phyloP scores from a whole-genome alignment of 2,797 vertebrate genomes.

The Chelidonichthys spinosus region DNA sequence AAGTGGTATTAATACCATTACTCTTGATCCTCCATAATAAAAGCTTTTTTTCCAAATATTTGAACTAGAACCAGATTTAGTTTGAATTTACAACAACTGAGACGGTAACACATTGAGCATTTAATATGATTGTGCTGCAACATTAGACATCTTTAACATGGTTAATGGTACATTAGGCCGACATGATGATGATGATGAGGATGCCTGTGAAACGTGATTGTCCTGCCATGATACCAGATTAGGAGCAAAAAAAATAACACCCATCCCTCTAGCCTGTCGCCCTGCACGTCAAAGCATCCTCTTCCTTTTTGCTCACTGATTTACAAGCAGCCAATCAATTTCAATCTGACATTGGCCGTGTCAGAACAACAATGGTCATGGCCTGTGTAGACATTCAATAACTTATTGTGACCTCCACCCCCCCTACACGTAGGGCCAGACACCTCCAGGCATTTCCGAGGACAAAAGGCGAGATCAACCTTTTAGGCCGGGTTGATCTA shows the following conservation, averaged over 20 bases:
- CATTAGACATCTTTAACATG: not conserved
- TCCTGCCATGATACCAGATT: conserved; percentile 19
- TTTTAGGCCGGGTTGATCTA: conserved; percentile 75
- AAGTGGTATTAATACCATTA: conserved; percentile 22
- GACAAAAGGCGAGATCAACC: conserved; percentile 80
- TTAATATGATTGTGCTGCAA: not conserved
- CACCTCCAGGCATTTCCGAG: conserved; percentile 75
- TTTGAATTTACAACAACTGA: not conserved
- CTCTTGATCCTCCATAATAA: conserved; percentile 23
- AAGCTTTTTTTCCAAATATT: conserved; percentile 10
- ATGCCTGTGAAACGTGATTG: not conserved
- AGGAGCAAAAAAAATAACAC: conserved; percentile 29
- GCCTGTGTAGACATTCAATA: conserved; percentile 73
- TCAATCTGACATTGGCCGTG: conserved; percentile 77
- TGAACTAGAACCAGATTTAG: not conserved
- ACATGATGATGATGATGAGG: conserved; percentile 3
- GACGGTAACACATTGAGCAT: not conserved
- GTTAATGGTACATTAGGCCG: not conserved
- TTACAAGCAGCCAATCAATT: conserved; percentile 82
- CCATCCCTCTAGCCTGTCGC: conserved; percentile 14
- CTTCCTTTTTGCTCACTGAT: conserved; percentile 63
- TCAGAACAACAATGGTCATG: conserved; percentile 76
- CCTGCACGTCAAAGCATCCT: conserved; percentile 41
- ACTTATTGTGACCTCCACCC: conserved; percentile 68
- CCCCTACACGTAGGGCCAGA: conserved; percentile 34